phyloP scores from a whole-genome alignment of 2,113 vertebrate species.

The Eublepharis macularius region DNA sequence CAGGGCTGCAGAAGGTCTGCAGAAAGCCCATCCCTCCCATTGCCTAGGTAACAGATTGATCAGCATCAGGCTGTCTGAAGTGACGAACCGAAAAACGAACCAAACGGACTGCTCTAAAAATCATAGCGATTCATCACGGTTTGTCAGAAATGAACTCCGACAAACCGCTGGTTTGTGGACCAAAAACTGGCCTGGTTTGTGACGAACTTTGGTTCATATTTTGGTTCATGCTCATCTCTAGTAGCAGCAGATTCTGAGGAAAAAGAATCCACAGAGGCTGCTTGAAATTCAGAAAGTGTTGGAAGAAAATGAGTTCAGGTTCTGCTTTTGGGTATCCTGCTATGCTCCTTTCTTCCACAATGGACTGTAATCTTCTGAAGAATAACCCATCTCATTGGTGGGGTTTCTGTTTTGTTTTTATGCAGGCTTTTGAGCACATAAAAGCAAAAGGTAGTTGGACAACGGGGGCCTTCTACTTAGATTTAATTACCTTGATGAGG shows the following conservation, averaged over 20 bases:
- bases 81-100: no score
- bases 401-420: neutral
- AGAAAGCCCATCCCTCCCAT: no score
- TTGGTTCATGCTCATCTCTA: no score
- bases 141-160: no score
- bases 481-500: conserved; percentile 90
- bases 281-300: neutral
- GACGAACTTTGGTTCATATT: no score
- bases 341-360: neutral
- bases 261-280: neutral
- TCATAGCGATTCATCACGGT: no score
- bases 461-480: neutral
- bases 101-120: no score
- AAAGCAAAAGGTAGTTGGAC: neutral
- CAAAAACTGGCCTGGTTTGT: no score
- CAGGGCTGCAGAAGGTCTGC: no score
- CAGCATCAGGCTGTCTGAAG: no score
- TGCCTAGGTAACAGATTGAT: no score
- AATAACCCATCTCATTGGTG: neutral
- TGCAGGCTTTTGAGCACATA: neutral
- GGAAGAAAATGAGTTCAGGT: neutral
- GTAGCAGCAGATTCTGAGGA: neutral
- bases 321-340: neutral
- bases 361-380: neutral
- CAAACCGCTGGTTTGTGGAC: no score